These are phyloP conservation scores for Acanthurus leucopareius DNA, from an alignment of 2,797 vertebrate genomes.

Conservation along the genomic window DNA sequence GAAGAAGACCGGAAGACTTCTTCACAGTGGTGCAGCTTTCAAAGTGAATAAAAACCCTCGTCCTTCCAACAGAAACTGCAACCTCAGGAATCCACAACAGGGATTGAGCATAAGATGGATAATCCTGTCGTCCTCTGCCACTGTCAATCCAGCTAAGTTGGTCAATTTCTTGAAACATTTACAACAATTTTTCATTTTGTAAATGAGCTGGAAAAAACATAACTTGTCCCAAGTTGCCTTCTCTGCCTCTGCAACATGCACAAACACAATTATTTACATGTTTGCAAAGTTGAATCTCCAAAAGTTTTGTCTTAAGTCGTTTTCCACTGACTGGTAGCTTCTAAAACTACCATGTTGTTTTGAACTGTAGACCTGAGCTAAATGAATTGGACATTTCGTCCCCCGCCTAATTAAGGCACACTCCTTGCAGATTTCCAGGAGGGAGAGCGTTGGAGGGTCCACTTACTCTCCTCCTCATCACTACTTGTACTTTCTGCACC, in stretches of 20 bases:
- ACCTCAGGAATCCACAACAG: not conserved
- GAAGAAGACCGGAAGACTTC: constrained; percentile 5
- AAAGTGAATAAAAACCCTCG: constrained; percentile 32
- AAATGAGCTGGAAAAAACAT: not conserved
- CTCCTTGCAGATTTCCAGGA: constrained; percentile 30
- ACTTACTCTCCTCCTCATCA: constrained; percentile 50
- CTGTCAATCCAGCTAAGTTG: not conserved
- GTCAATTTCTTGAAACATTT: not conserved
- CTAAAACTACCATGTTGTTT: constrained; percentile 12
- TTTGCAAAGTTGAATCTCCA: constrained; percentile 14
- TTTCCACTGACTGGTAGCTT: constrained; percentile 31
- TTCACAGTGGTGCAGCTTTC: constrained; percentile 24
- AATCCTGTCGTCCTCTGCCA: constrained; percentile 4
- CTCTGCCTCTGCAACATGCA: not conserved
- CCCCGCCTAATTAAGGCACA: constrained; percentile 59
- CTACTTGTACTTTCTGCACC: constrained; percentile 56
- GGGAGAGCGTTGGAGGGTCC: constrained; percentile 47
- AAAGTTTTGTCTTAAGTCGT: constrained; percentile 16
- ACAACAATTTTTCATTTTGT: not conserved
- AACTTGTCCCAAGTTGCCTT: not conserved
- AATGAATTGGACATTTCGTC: constrained; percentile 53
- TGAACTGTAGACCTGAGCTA: constrained; percentile 29
- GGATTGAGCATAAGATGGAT: not conserved
- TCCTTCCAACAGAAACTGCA: constrained; percentile 5
- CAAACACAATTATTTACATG: not conserved